Conservation (phyloP, 2,888 invertebrate genomes). For the Metacarcinus magister region DNA sequence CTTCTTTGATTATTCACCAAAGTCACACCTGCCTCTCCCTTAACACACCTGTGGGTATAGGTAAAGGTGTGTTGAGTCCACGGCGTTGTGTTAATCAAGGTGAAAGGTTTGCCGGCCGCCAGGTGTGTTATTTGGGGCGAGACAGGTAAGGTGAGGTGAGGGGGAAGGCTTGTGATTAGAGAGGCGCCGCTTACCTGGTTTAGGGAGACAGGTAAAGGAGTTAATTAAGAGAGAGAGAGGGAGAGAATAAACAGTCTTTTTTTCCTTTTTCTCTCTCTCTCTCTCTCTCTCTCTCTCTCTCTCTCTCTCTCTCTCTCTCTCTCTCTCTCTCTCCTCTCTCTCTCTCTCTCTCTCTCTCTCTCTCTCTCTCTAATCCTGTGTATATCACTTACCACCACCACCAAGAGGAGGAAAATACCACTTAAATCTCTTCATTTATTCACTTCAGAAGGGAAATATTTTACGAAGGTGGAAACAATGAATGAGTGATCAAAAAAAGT, state of each 20-base stretch:
- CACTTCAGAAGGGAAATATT: neutral
- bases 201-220: constrained; percentile 7
- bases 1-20: neutral
- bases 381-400: neutral
- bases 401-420: neutral
- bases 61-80: neutral
- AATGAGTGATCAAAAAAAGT: neutral
- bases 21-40: neutral
- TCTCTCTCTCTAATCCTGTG: neutral
- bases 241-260: neutral
- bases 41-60: neutral
- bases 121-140: constrained; percentile 7
- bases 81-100: neutral
- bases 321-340: neutral
- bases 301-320: neutral
- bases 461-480: neutral
- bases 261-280: neutral
- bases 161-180: neutral
- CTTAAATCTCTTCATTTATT: constrained; percentile 3
- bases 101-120: neutral
- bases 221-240: constrained; percentile 21
- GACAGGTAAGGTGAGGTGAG: neutral
- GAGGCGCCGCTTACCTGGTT: neutral
- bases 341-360: neutral
- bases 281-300: neutral